Percentiles rank a stretch among this genome's conserved stretches.
Conservation (phyloP, 2,888 invertebrate genomes). For the Ochropleura leucogaster region DNA sequence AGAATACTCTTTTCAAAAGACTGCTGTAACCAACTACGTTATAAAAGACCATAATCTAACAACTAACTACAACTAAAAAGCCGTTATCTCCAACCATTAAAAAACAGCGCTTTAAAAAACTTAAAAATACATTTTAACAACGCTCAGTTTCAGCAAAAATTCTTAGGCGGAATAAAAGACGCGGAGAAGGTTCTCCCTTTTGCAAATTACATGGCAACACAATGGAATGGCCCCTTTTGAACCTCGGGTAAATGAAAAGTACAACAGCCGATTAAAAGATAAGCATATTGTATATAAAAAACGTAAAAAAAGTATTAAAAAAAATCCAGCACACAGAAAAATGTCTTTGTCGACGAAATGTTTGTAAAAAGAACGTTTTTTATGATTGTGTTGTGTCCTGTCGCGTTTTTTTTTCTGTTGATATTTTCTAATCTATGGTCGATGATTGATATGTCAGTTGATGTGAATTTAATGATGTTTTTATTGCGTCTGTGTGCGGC, state of each 20-base stretch:
- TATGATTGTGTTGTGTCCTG: constrained; percentile 29
- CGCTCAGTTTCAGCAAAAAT: constrained; percentile 27
- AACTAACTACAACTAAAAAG: constrained; percentile 10
- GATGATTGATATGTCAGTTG: constrained; percentile 52
- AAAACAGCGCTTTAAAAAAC: constrained; percentile 11
- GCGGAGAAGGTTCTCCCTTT: constrained; percentile 4
- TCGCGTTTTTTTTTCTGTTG: constrained; percentile 9
- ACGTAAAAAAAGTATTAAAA: constrained; percentile 43
- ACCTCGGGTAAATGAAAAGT: constrained; percentile 66
- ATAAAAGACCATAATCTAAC: not conserved
- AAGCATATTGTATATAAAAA: constrained; percentile 52
- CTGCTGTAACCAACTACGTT: not conserved
- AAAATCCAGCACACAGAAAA: constrained; percentile 22
- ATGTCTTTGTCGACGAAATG: constrained; percentile 34
- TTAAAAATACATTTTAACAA: constrained; percentile 33
- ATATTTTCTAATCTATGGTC: constrained; percentile 57
- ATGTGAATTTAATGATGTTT: constrained; percentile 53
- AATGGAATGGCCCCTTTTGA: constrained; percentile 48
- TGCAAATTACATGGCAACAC: constrained; percentile 54
- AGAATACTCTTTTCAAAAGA: not conserved
- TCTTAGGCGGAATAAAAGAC: constrained; percentile 35
- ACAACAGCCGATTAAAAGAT: constrained; percentile 65
- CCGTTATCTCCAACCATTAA: constrained; percentile 7
- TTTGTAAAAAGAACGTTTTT: constrained; percentile 35
- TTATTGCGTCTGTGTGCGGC: constrained; percentile 8